Evolutionary conservation across 2,888 invertebrate species (phyloP), one percentile per base, ranked within the genome.

Genomic region (Synanthedon myopaeformis): DNA sequence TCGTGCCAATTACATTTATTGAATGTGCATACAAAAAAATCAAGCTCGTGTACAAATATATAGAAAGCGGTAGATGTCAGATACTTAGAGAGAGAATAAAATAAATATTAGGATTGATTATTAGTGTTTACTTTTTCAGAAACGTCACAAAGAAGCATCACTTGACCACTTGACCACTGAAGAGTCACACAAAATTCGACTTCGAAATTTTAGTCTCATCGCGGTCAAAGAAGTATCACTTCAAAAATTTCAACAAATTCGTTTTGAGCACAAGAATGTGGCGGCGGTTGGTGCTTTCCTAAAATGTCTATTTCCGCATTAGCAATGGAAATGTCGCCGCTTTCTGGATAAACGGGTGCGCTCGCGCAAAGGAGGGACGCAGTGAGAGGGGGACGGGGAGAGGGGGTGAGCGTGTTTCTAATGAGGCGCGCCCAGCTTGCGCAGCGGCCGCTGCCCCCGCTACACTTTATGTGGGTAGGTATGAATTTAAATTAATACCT

Each of bases 231-330:
- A 17, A 2, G 19, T 3, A 3, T 19, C 19, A 6, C 28, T 28
- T 28, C 1, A 53, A 54, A 57, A 84, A 84, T 83, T 82, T 74
- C 84, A 84, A 82, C 82, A 82, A 82, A 82, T 82, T 80, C 80
- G 76, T 70, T 69, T 72, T 76, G 76, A 76, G 58, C 52, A 60
- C 66, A 76, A 72, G 76, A 76, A 80, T 78, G 66, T 73, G 66
- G 71, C 70, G 65, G 68, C 66, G 71, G 3, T 45, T 45, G 70
- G 69, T 70, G 72, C 67, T 78, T 72, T 79, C 76, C 79, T 79
- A 80, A 82, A 82, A 79, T 68, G 77, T 80, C 76, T 82, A 81
- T 82, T 79, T 76, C 79, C 76, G 69, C 74, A 73, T 69, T 66
- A 63, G 74, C 76, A 79, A 83, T 81, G 82, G 79, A 82, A 82